Base-by-base conservation (phyloP, 2,797 vertebrate genomes). In the Sebastes ruberrimus region DNA sequence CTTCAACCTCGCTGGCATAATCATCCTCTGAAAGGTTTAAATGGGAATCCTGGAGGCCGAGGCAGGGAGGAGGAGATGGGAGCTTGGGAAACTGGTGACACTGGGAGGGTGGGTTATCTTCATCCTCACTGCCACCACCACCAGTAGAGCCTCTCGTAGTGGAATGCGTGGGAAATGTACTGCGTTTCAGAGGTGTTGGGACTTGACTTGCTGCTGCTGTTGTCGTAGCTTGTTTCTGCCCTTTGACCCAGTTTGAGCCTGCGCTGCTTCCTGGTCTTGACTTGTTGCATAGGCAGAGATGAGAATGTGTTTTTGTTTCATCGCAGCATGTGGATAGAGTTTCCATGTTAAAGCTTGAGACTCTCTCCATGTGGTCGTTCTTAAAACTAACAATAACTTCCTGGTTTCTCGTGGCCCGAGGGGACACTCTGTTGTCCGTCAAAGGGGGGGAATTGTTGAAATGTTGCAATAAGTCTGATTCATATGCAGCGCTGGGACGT, bases 311-410 rank as follows among this genome's bases (percentile, higher is more conserved):
- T 90, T 87, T 88, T 62, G 68, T 89, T 92, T 80, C 83, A 70
- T 55, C 65, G 23, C 70, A 49, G 82, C 23, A 63, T 42, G 35
- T 55, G 49, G 86, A 85, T 73, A 64, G 7, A 52, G 57, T 89
- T 87, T 86, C 85, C 56, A 66, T 23, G 13, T 69, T 14, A 1
- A 49, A 42, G 67, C 68, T 72, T 77, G 46, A 56, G 80, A 94
- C 83, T 90, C 92, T 94, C 64, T 90, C 81, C 65, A 91, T 95
- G 83, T 83, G 95, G 78, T 93, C 93, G 22, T 92, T 90, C 83
- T 94, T 93, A 91, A 97, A 96, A 28, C 78, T 78, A 72, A 89
- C 79, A 73, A 35, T 71, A 70, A 86, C 86, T 89, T 90, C 88
- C 86, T 89, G 75, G 53, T 86, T 78, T 66, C 7, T 33, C 2